Evolutionary conservation across 37 sponge, comb jelly and placozoan species (phyloP).

Genomic region (Mnemiopsis leidyi): DNA sequence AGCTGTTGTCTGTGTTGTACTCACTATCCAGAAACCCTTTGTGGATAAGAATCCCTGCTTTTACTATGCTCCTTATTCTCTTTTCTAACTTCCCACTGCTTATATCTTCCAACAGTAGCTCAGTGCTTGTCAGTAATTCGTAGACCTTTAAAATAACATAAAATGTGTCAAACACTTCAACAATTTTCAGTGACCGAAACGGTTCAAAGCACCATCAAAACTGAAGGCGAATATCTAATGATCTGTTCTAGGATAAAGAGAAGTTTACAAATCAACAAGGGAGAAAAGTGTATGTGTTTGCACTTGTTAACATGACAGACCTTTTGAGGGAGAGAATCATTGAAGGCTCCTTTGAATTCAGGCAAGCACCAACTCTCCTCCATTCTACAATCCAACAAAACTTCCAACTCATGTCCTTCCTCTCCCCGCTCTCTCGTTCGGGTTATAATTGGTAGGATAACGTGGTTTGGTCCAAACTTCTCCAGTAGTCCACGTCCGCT

Average conservation of each 20-base stretch:
- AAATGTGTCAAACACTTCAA: too few species aligned
- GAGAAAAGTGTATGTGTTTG: neutral
- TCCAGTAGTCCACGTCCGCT: neutral
- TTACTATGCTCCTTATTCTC: neutral
- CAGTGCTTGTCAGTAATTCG: neutral
- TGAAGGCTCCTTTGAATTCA: neutral
- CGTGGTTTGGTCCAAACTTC: slow-evolving; percentile 3
- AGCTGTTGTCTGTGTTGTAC: slow-evolving; percentile 22
- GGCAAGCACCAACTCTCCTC: neutral
- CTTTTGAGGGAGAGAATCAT: neutral
- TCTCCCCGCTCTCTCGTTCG: neutral
- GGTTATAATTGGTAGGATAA: neutral
- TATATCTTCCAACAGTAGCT: neutral
- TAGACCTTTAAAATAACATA: too few species aligned
- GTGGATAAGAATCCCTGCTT: neutral
- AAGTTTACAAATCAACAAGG: neutral
- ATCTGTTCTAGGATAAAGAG: too few species aligned
- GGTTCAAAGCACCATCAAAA: too few species aligned
- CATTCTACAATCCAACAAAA: neutral
- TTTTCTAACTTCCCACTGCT: neutral
- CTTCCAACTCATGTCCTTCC: neutral
- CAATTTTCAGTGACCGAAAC: too few species aligned
- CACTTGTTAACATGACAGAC: neutral
- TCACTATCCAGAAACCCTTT: slow-evolving; percentile 11
- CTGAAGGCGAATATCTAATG: too few species aligned